Evolutionary conservation across 2,888 invertebrate species (phyloP).

Genomic region (Rotaria magnacalcarata): DNA sequence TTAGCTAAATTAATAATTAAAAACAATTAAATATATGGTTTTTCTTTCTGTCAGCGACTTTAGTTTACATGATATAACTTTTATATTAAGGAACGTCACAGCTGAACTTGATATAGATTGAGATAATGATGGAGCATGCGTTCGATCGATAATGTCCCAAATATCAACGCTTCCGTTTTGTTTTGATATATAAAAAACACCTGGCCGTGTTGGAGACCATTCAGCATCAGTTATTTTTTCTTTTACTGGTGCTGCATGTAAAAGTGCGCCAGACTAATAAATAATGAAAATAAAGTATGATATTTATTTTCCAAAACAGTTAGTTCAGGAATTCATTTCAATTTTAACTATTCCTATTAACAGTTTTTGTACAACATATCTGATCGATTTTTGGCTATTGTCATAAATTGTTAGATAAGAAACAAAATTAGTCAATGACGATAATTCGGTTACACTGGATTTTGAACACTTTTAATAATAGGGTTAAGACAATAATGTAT

Average conservation of each 20-base stretch:
- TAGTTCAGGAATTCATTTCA: too few relatives aligned
- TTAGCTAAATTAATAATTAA: constrained; percentile 52
- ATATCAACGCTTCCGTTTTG: constrained; percentile 73
- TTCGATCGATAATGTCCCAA: constrained; percentile 73
- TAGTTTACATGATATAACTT: constrained; percentile 40
- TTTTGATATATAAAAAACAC: constrained; percentile 69
- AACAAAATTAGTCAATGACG: too few relatives aligned
- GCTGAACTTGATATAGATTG: constrained; percentile 68
- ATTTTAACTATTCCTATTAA: too few relatives aligned
- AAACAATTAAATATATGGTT: not conserved
- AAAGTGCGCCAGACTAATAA: constrained; percentile 40
- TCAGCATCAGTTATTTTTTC: constrained; percentile 58
- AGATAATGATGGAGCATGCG: constrained; percentile 68
- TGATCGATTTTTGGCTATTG: too few relatives aligned
- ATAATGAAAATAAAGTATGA: not conserved
- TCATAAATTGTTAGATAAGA: too few relatives aligned
- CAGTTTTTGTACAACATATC: too few relatives aligned
- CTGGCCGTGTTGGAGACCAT: constrained; percentile 75
- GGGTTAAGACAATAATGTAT: too few relatives aligned
- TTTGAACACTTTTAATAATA: too few relatives aligned
- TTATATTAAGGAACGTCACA: constrained; percentile 64
- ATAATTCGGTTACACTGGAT: too few relatives aligned
- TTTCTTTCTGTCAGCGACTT: not conserved
- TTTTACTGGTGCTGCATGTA: constrained; percentile 42
- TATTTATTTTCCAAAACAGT: too few relatives aligned